Conservation (phyloP, 2,797 vertebrate species). For the Poeciliopsis infans region DNA sequence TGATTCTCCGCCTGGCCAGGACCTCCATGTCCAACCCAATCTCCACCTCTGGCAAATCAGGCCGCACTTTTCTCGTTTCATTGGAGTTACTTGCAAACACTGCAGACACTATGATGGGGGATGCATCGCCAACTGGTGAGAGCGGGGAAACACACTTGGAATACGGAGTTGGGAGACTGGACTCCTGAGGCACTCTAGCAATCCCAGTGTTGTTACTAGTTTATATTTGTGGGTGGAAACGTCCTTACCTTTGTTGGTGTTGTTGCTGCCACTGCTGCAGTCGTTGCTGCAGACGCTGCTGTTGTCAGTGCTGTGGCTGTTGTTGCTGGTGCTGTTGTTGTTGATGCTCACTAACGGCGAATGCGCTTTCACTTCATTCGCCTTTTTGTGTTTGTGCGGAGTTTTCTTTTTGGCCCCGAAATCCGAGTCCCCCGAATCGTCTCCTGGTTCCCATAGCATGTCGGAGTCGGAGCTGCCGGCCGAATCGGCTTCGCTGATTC, state of each 20-base stretch:
- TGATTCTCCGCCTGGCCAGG: constrained; percentile 58
- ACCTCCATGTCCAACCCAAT: constrained; percentile 61
- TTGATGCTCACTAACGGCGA: background rate
- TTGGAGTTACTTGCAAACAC: constrained; percentile 37
- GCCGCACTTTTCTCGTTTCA: constrained; percentile 20
- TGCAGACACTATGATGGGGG: constrained; percentile 42
- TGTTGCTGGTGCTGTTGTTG: background rate
- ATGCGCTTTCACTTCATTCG: background rate
- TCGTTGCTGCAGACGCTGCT: background rate
- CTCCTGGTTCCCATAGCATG: constrained; percentile 47
- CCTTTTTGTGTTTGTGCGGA: background rate
- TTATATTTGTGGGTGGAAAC: background rate
- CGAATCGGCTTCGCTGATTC: constrained; percentile 62
- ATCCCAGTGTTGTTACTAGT: background rate
- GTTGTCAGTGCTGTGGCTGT: background rate
- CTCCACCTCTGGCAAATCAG: constrained; percentile 47
- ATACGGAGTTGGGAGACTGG: background rate
- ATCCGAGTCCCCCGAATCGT: constrained; percentile 56
- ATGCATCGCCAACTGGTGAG: background rate
- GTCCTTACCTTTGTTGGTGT: constrained; percentile 28
- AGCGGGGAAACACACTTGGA: background rate
- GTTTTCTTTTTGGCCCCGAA: constrained; percentile 19
- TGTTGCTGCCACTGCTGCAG: background rate
- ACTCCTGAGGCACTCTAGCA: too few relatives aligned
- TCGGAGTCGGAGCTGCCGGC: constrained; percentile 56